Conservation (phyloP, 2,113 vertebrate genomes). For the Microcebus tavaratra region DNA sequence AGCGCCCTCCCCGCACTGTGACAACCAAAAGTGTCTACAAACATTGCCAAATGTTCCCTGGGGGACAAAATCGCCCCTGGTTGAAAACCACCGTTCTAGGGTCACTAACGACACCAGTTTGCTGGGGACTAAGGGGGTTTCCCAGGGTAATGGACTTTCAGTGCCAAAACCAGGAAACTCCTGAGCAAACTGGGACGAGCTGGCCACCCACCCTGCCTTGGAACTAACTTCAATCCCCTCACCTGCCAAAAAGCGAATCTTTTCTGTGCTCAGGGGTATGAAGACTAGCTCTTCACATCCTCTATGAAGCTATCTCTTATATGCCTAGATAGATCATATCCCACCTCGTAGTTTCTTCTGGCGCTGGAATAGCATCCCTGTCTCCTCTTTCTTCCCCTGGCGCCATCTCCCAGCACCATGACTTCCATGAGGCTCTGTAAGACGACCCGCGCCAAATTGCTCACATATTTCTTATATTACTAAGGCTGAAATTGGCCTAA, state of each 20-base stretch:
- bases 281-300: neutral
- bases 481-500: constrained; percentile 31
- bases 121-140: neutral
- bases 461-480: constrained; percentile 53
- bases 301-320: neutral
- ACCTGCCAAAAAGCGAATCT: neutral
- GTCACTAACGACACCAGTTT: neutral
- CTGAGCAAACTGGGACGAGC: neutral
- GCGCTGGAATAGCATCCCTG: neutral
- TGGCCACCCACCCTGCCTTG: neutral
- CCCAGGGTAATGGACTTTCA: neutral
- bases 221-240: neutral
- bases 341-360: neutral
- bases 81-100: neutral
- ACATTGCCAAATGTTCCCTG: neutral
- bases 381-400: neutral
- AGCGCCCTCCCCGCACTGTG: neutral
- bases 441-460: neutral
- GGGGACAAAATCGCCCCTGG: neutral
- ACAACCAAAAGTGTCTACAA: neutral
- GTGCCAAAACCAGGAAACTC: neutral
- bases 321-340: neutral
- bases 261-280: neutral
- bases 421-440: neutral
- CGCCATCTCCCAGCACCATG: neutral